These are phyloP conservation scores for Phortica okadai DNA, from an alignment of 2,888 invertebrate species.

Conservation along the genomic window DNA sequence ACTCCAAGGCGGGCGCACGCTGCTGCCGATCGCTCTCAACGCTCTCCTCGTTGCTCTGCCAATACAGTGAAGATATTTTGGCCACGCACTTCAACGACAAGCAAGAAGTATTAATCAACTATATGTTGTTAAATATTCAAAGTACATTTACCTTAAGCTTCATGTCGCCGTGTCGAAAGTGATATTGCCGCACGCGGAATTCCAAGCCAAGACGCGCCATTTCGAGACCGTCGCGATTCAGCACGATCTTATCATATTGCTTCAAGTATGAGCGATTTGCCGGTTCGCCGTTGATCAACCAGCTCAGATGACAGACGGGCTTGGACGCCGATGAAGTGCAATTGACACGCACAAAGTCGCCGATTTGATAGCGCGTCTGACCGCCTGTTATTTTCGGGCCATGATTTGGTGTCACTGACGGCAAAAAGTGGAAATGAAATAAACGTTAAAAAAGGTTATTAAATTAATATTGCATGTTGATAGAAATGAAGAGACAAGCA, in stretches of 20 bases:
- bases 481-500: not conserved
- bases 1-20: constrained; percentile 86
- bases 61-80: constrained; percentile 90
- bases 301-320: constrained; percentile 88
- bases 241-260: constrained; percentile 78
- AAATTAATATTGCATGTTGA: constrained; percentile 14
- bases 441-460: not conserved
- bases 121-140: not conserved
- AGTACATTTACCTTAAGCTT: constrained; percentile 83
- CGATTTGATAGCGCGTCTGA: constrained; percentile 87
- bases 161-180: constrained; percentile 89
- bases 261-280: constrained; percentile 79
- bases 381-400: constrained; percentile 89
- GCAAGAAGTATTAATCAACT: not conserved
- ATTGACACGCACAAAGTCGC: constrained; percentile 88
- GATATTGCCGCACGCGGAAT: constrained; percentile 86
- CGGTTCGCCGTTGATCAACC: constrained; percentile 92
- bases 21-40: constrained; percentile 86
- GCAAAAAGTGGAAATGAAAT: constrained; percentile 36
- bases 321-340: constrained; percentile 91
- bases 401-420: constrained; percentile 86
- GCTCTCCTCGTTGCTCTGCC: constrained; percentile 91
- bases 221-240: constrained; percentile 82
- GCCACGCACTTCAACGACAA: constrained; percentile 83
- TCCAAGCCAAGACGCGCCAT: constrained; percentile 86